phyloP scores from a whole-genome alignment of 2,888 invertebrate species.

The Gnatocerus cornutus region DNA sequence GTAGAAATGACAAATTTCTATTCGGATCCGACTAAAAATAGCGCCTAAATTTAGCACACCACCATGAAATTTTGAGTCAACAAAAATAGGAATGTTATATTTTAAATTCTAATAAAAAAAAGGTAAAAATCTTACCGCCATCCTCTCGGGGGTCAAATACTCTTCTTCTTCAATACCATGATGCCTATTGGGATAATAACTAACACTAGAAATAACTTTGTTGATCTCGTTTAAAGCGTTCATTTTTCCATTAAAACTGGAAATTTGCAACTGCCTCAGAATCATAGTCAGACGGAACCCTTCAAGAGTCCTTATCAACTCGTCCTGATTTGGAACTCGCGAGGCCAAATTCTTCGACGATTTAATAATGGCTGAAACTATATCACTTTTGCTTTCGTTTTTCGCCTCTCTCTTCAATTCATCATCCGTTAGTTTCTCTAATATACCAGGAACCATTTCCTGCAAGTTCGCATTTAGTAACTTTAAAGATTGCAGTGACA shows the following conservation, averaged over 20 bases:
- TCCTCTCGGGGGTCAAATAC: constrained; percentile 94
- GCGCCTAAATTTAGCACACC: too few relatives aligned
- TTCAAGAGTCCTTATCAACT: constrained; percentile 84
- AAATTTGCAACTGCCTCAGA: constrained; percentile 90
- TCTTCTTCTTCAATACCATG: constrained; percentile 85
- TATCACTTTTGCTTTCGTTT: constrained; percentile 96
- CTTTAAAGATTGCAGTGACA: constrained; percentile 48
- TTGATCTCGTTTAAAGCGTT: constrained; percentile 98
- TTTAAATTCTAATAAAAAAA: constrained; percentile 20
- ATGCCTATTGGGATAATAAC: constrained; percentile 88
- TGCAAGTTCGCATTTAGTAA: constrained; percentile 66
- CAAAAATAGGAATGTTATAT: too few relatives aligned
- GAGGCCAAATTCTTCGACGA: constrained; percentile 92
- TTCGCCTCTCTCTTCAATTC: constrained; percentile 97
- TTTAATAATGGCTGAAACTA: constrained; percentile 94
- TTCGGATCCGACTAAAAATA: too few relatives aligned
- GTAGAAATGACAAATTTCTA: too few relatives aligned
- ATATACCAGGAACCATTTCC: constrained; percentile 92
- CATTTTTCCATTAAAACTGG: constrained; percentile 99
- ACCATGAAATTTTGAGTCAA: too few relatives aligned
- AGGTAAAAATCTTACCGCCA: constrained; percentile 82
- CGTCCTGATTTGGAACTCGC: constrained; percentile 89
- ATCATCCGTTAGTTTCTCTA: constrained; percentile 95
- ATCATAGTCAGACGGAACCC: constrained; percentile 98
- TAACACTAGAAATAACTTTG: constrained; percentile 93